Evolutionary conservation across 2,113 vertebrate species (phyloP).

Genomic region (Callionymus lyra): DNA sequence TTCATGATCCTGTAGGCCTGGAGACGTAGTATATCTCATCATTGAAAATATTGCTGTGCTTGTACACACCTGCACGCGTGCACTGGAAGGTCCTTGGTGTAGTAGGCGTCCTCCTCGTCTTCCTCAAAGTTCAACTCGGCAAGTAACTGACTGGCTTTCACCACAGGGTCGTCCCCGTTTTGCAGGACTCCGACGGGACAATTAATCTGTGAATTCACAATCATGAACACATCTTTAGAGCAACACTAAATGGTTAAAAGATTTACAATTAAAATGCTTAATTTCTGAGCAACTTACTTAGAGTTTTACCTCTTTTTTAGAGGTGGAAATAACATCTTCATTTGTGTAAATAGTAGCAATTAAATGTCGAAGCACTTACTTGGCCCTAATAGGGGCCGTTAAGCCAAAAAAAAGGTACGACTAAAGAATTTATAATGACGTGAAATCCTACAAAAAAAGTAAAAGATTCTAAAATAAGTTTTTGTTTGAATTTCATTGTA

Average conservation of each 20-base stretch:
- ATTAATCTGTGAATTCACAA: constrained; percentile 69
- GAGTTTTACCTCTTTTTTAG: too few species aligned
- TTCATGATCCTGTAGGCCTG: too few species aligned
- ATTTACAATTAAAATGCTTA: constrained; percentile 17
- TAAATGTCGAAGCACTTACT: too few species aligned
- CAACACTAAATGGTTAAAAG: too few species aligned
- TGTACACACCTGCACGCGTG: constrained; percentile 91
- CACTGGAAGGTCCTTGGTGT: constrained; percentile 92
- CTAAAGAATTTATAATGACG: too few species aligned
- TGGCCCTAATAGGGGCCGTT: too few species aligned
- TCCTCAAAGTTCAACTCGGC: constrained; percentile 96
- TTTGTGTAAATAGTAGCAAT: neutral
- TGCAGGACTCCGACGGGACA: constrained; percentile 88
- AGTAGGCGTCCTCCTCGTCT: constrained; percentile 95
- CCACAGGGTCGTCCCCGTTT: constrained; percentile 85
- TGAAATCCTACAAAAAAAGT: too few species aligned
- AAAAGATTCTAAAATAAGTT: too few species aligned
- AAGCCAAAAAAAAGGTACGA: too few species aligned
- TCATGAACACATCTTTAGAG: constrained; percentile 11
- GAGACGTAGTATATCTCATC: too few species aligned
- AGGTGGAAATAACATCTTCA: neutral
- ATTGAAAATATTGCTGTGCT: neutral
- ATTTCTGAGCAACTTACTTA: too few species aligned
- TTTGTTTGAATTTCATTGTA: too few species aligned
- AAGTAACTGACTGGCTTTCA: constrained; percentile 88